Base-by-base conservation (phyloP, 2,888 invertebrate genomes). In the Caenorhabditis sp. region DNA sequence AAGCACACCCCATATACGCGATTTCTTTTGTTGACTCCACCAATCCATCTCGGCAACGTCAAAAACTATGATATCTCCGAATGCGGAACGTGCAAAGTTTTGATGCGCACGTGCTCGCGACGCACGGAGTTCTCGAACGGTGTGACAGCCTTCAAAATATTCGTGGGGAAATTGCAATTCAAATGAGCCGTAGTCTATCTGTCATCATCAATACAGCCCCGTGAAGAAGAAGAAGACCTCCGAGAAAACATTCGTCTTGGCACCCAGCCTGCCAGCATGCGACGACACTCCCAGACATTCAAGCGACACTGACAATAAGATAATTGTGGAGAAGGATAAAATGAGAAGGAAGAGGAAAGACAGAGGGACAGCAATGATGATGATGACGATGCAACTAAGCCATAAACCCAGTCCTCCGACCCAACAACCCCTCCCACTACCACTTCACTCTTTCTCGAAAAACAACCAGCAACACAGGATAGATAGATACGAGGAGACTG, bases 91-190 rank as follows among this genome's bases (percentile, higher is more conserved):
- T 49, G 47, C 14, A 47, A 47, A 47, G 16, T 49, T 22, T 38
- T 38, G 38, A 38, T 12, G 38, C 2, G 38, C 38, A 12, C 12
- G 8, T 6, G 31, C 31, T 31, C 7, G n/a, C 31, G 31, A 31
- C 31, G 4, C 12, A 12, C 38, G 38, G 38, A 38, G 38, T 38
- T 38, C 38, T 26, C 54, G 2, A 10, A 4, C 51, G 22, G 22
- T 26, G 24, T 14, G 54, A 26, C 24, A 54, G 7, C 24, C 26
- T 22, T 10, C 19, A 54, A 26, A 26, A 26, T 10, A 22, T n/a
- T n/a, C n/a, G n/a, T n/a, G n/a, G n/a, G 8, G 64, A 28, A 44
- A 66, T 66, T 66, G 66, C 66, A 66, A 66, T 66, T 66, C 66
- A 66, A 66, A 66, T 66, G 49, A 66, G 66, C 31, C 28, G 58